A percentile compares a stretch with the other conserved stretches of the same genome.
Conservation (phyloP, 2,888 invertebrate genomes). For the Melinaea menophilus region DNA sequence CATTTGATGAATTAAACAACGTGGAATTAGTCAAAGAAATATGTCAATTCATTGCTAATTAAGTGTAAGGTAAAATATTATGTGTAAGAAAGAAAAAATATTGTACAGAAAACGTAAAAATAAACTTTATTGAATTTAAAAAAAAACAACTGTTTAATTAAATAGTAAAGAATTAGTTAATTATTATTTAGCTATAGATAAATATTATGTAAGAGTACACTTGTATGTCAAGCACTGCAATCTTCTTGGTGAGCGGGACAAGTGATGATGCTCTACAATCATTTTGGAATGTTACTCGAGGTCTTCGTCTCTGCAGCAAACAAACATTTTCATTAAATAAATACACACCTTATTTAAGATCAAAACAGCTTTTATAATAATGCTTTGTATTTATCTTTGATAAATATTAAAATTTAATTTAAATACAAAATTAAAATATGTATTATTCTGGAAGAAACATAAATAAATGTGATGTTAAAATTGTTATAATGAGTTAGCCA, state of each 20-base stretch:
- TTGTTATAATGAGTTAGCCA: constrained; percentile 5
- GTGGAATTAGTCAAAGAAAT: constrained; percentile 53
- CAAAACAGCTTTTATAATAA: neutral
- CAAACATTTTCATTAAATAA: constrained; percentile 44
- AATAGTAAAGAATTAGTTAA: constrained; percentile 45
- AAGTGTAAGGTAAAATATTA: constrained; percentile 13
- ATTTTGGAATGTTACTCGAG: constrained; percentile 74
- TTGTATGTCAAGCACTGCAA: constrained; percentile 26
- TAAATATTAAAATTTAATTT: no score
- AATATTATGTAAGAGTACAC: constrained; percentile 46
- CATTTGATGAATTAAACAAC: constrained; percentile 58
- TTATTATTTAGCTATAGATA: constrained; percentile 42
- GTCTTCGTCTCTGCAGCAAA: constrained; percentile 75
- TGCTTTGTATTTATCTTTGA: no score
- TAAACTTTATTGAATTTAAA: constrained; percentile 72
- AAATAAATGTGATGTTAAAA: constrained; percentile 2
- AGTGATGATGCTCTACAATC: constrained; percentile 43
- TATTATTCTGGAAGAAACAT: no score
- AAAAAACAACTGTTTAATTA: constrained; percentile 59
- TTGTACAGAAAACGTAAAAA: constrained; percentile 71
- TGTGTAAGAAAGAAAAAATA: constrained; percentile 31
- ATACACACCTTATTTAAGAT: constrained; percentile 5
- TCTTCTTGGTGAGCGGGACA: constrained; percentile 22
- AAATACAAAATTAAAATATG: no score
- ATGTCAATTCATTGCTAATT: constrained; percentile 49